Conservation (phyloP, 64 coral and sea anemone species). For the Pachyseris speciosa region DNA sequence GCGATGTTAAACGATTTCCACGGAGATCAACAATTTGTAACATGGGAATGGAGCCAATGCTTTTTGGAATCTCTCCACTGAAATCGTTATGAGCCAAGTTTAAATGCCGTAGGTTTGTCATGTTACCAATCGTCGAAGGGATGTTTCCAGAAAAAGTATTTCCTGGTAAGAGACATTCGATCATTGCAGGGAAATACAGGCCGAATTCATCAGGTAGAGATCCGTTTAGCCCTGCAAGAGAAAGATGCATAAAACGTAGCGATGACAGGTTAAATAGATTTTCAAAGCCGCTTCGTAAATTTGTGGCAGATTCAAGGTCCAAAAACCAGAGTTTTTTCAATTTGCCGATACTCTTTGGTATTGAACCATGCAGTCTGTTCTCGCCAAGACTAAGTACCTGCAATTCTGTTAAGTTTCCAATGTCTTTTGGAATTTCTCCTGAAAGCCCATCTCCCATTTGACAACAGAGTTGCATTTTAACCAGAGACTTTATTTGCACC, state of each 20-base stretch:
- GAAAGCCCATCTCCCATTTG: conserved; percentile 48
- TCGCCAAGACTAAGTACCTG: conserved; percentile 76
- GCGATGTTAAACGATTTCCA: conserved; percentile 21
- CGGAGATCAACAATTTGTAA: conserved; percentile 58
- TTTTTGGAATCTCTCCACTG: conserved; percentile 46
- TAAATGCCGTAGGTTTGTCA: conserved; percentile 53
- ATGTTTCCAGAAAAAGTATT: conserved; percentile 39
- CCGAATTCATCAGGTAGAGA: conserved; percentile 46
- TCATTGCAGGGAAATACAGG: conserved; percentile 38
- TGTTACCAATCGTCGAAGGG: conserved; percentile 49
- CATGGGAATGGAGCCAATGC: conserved; percentile 15
- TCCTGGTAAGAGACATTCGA: conserved; percentile 60
- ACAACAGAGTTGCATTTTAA: conserved; percentile 85
- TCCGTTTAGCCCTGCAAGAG: conserved; percentile 49
- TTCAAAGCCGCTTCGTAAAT: conserved; percentile 35
- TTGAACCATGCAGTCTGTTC: conserved; percentile 53
- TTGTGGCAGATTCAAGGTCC: conserved; percentile 52
- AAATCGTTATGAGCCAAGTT: conserved; percentile 49
- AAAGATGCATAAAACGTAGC: too few species aligned
- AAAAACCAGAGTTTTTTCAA: conserved; percentile 73
- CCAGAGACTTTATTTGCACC: conserved; percentile 25
- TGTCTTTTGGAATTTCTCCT: conserved; percentile 63
- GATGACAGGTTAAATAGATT: conserved; percentile 60
- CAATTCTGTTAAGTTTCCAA: conserved; percentile 75
- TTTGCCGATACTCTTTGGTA: conserved; percentile 76